Base-by-base conservation (phyloP, 2,797 vertebrate species). In the Lateolabrax maculatus region DNA sequence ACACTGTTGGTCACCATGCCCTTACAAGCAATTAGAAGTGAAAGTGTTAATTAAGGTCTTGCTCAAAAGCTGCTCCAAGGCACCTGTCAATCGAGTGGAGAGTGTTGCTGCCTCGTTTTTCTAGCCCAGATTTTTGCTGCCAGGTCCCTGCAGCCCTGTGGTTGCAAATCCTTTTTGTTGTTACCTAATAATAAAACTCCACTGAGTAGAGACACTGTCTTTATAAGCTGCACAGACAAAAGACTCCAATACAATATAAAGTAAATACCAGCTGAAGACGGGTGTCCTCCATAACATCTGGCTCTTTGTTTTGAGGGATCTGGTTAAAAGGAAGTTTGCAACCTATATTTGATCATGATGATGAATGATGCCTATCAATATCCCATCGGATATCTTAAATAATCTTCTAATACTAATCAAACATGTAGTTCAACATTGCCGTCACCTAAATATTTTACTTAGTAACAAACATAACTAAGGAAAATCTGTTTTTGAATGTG, bases 1-100 rank as follows among this genome's bases (percentile, higher is more conserved):
- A 36, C 48, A 19, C 72, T 43, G 27, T 41, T 46, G 64, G 62
- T 57, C 62, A 62, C 64, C n/a, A 3, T 10, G 49, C 58, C 16
- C 12, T 46, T 58, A 23, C 9, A 23, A 75, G 49, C 75, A 68
- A 60, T 84, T 76, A 77, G 51, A 51, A 70, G 53, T 71, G 62
- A 73, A 67, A 63, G 68, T 74, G 72, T 86, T 74, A 80, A 83
- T 80, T 55, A 72, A 72, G 61, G 63, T 79, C 19, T 36, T 15
- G 34, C 69, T 77, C 19, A 41, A 46, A 61, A 48, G 63, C 41
- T 7, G 60, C 71, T 77, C 18, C 7, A n/a, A 70, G 75, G 67
- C 71, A 64, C 56, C 78, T 86, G 80, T 75, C 72, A 48, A 4
- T 58, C 29, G 34, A 68, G 46, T 18, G n/a, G 27, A 71, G n/a